These are phyloP conservation scores for Ascidia mentula DNA, from an alignment of 23 tunicate species.

Conservation along the genomic window DNA sequence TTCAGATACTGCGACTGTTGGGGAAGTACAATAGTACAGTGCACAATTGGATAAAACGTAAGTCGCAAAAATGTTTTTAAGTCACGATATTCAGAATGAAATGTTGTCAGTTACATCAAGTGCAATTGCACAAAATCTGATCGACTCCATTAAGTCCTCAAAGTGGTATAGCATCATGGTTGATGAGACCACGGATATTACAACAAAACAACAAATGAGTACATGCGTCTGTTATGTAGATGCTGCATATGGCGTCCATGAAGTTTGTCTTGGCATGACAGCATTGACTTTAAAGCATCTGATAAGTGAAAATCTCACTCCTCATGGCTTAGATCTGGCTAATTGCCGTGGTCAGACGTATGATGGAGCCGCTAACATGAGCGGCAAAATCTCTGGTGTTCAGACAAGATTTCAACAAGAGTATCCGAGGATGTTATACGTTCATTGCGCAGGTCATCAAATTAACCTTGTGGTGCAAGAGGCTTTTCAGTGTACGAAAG, in stretches of 20 bases:
- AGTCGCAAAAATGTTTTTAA: background rate
- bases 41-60: background rate
- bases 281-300: background rate
- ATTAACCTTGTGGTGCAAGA: constrained; percentile 29
- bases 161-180: constrained; percentile 10
- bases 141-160: background rate
- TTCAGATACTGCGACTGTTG: constrained; percentile 8
- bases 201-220: constrained; percentile 21
- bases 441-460: constrained; percentile 31
- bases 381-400: constrained; percentile 29
- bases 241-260: constrained; percentile 1
- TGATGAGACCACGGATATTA: constrained; percentile 23
- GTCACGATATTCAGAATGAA: constrained; percentile 27
- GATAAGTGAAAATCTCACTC: constrained; percentile 2
- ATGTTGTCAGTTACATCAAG: background rate
- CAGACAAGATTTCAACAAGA: constrained; percentile 10
- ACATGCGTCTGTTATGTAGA: constrained; percentile 35
- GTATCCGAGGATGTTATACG: constrained; percentile 1
- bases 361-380: constrained; percentile 40
- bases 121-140: background rate
- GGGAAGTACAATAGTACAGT: constrained; percentile 12
- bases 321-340: constrained; percentile 22
- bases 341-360: constrained; percentile 44
- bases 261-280: constrained; percentile 18
- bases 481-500: background rate